Conservation (phyloP, 2,113 vertebrate genomes). For the Eretmochelys imbricata region DNA sequence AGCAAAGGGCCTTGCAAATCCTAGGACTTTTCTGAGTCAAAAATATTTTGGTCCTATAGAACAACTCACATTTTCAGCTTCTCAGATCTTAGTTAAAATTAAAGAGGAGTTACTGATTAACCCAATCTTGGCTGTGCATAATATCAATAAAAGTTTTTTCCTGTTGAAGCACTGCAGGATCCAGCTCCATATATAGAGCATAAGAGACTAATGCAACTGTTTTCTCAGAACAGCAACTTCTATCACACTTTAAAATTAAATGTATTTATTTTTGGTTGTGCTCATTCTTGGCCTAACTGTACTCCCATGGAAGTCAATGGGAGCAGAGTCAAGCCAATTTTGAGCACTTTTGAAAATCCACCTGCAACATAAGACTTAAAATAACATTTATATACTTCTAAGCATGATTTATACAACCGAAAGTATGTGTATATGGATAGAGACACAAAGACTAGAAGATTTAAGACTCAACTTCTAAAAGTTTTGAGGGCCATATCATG, state of each 20-base stretch:
- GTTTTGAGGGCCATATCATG: not conserved
- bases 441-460: not conserved
- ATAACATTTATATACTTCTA: not conserved
- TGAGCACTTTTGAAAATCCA: not conserved
- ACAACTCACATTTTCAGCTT: not conserved
- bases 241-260: not conserved
- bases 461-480: not conserved
- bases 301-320: not conserved
- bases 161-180: not conserved
- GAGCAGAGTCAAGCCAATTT: not conserved
- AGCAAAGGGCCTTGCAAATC: not conserved
- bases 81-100: not conserved
- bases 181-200: not conserved
- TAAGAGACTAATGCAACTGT: not conserved
- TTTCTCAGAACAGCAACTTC: not conserved
- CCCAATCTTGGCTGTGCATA: not conserved
- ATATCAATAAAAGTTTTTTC: not conserved
- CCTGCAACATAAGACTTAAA: not conserved
- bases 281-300: not conserved
- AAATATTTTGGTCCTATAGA: not conserved
- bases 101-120: not conserved
- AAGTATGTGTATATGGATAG: not conserved
- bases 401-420: not conserved
- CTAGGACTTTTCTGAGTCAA: not conserved
- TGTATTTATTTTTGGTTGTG: not conserved